Base-by-base conservation (phyloP, 2,888 invertebrate species). In the Clistopyga incitator region DNA sequence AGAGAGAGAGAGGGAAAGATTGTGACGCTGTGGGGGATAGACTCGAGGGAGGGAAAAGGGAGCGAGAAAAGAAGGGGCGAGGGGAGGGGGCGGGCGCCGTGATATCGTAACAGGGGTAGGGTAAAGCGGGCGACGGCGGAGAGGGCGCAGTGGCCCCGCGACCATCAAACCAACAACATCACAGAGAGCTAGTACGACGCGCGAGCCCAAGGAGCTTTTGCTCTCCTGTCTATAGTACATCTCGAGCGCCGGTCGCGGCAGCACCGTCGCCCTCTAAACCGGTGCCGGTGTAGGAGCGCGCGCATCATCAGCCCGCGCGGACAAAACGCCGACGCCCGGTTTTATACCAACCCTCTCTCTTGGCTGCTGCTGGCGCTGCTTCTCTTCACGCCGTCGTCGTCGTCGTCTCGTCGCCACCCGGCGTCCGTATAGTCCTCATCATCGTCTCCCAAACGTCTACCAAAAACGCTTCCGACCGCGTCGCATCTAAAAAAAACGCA, bases 41-140 rank as follows among this genome's bases (percentile, higher is more conserved):
- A 0, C n/a, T 23, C 38, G n/a, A 47, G 34, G 38, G 50, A n/a
- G 59, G 74, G 59, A 56, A 52, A 56, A 42, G 52, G 61, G 18
- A 25, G 78, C 74, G 78, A 71, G 59, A 93, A 93, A 89, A 92
- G 92, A 89, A 89, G 25, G 29, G 56, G 64, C 88, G 91, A 93
- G 93, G 84, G 88, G 81, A 87, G 86, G 87, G 85, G 65, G 95
- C 34, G 70, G 54, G 77, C 54, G 59, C 71, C 70, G 61, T 94
- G 95, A 95, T 94, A 95, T 70, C 81, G 84, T 65, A 77, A 38
- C 11, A 76, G 85, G 88, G 90, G 93, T 86, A 90, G 90, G 86
- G 86, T 94, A 94, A 94, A 94, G 94, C 93, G 94, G 95, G 95
- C 93, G 93, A 92, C 93, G 94, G 93, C 94, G 94, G 94, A 93